Evolutionary conservation across 2,888 invertebrate species (phyloP).

Genomic region (Drosophila gaucha): DNA sequence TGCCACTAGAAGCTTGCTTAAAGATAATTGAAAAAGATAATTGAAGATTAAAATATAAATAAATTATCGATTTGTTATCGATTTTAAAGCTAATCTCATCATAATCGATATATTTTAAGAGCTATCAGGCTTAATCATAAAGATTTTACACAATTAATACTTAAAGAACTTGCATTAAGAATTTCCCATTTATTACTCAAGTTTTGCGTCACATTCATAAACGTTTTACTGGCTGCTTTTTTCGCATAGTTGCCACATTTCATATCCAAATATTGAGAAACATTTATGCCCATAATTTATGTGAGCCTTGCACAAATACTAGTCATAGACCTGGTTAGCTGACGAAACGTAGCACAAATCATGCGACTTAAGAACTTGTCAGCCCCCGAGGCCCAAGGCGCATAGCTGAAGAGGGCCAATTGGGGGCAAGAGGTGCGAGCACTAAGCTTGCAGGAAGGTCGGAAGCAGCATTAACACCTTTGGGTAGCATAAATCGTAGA

Average conservation of each 20-base stretch:
- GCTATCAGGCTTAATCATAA: too few relatives aligned
- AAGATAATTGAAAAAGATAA: too few relatives aligned
- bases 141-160: not conserved
- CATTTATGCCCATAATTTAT: not conserved
- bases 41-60: too few relatives aligned
- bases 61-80: not conserved
- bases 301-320: slow-evolving; percentile 8
- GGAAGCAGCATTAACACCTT: slow-evolving; percentile 44
- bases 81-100: too few relatives aligned
- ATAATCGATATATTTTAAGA: not conserved
- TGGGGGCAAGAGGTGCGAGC: not conserved
- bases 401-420: not conserved
- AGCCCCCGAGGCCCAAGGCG: not conserved
- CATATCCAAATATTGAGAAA: not conserved
- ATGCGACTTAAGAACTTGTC: slow-evolving; percentile 46
- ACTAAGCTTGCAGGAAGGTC: not conserved
- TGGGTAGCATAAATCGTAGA: slow-evolving; percentile 51
- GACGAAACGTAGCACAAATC: slow-evolving; percentile 48
- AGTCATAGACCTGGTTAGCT: not conserved
- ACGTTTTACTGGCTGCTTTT: not conserved
- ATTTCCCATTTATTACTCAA: too few relatives aligned
- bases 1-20: too few relatives aligned
- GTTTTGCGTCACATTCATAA: not conserved
- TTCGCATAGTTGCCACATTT: too few relatives aligned
- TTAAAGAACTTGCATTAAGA: too few relatives aligned